Conservation (phyloP, 2,888 invertebrate genomes). For the Rhingia rostrata region DNA sequence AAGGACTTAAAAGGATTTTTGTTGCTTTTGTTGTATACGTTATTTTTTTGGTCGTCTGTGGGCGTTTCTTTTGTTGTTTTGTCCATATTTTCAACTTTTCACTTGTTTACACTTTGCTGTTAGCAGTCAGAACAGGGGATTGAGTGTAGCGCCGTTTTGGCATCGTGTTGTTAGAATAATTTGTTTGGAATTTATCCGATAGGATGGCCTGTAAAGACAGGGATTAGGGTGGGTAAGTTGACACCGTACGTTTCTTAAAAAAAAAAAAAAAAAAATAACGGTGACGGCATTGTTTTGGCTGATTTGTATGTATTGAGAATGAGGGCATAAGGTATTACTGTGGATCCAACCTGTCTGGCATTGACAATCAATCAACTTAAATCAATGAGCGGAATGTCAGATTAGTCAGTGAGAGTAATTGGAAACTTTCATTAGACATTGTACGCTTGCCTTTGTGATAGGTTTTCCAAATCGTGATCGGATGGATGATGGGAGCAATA, state of each 20-base stretch:
- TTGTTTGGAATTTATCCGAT: constrained; percentile 53
- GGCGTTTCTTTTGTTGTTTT: neutral
- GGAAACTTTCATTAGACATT: constrained; percentile 47
- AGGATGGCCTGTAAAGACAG: constrained; percentile 3
- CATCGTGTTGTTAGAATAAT: constrained; percentile 56
- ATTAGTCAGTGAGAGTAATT: constrained; percentile 53
- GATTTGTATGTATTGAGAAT: constrained; percentile 4
- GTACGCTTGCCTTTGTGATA: constrained; percentile 2
- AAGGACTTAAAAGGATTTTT: constrained; percentile 41
- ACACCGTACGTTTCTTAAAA: constrained; percentile 30
- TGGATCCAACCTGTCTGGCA: constrained; percentile 54
- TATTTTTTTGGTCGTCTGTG: neutral
- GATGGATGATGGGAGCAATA: neutral
- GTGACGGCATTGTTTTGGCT: constrained; percentile 32
- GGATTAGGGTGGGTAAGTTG: constrained; percentile 21
- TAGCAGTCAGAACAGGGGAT: neutral
- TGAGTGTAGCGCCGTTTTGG: constrained; percentile 43
- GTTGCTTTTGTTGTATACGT: neutral
- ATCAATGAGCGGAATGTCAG: constrained; percentile 61
- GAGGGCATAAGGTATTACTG: constrained; percentile 18
- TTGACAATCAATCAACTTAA: constrained; percentile 63
- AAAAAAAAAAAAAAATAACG: neutral
- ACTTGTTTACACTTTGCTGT: constrained; percentile 42
- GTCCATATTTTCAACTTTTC: constrained; percentile 8
- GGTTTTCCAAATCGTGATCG: neutral